Evolutionary conservation across 1,140 invertebrate species (phyloP), one percentile per base, ranked within the genome.

Genomic region (Amphibalanus amphitrite): DNA sequence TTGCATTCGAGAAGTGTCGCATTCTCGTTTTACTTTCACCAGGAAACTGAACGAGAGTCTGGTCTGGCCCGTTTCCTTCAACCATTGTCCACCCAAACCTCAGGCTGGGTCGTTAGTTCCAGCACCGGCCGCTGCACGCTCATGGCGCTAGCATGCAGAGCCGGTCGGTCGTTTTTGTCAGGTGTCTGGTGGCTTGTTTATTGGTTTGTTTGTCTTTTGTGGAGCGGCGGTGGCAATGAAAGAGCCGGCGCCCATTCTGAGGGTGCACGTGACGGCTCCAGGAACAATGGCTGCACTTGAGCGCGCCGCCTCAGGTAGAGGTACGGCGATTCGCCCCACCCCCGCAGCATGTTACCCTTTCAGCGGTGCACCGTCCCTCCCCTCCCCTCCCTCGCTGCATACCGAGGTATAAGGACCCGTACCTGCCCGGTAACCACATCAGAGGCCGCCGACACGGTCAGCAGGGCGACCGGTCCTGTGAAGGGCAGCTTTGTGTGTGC

Each of bases 161-260:
- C 47, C 13, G 20, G 10, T 6, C 13, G 1, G 10, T 1, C 6
- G 47, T 59, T 59, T 59, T 59, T 59, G 47, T 59, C 10, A 20
- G 47, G 1, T 1, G 47, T 59, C 47, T 59, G 10, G 47, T 59
- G 47, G 47, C 17, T 59, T 59, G 47, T 59, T 59, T 59, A 59
- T 59, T 23, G 47, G 47, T 59, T 59, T 59, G 47, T 59, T 59
- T 59, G 47, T 59, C 47, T 59, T 59, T 59, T 59, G 47, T 59
- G 10, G 47, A 59, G 6, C 10, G 20, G 47, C 10, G 47, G 47
- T 59, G 47, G 47, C 47, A 20, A 59, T 23, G 47, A 23, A 23
- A 59, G 47, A 59, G 47, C 47, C 47, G 47, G 47, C 6, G 47
- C 47, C 47, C 47, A 59, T 59, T 59, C 47, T 59, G 47, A 23